Evolutionary conservation across 2,797 vertebrate genomes (phyloP).

Genomic region (Artibeus lituratus): DNA sequence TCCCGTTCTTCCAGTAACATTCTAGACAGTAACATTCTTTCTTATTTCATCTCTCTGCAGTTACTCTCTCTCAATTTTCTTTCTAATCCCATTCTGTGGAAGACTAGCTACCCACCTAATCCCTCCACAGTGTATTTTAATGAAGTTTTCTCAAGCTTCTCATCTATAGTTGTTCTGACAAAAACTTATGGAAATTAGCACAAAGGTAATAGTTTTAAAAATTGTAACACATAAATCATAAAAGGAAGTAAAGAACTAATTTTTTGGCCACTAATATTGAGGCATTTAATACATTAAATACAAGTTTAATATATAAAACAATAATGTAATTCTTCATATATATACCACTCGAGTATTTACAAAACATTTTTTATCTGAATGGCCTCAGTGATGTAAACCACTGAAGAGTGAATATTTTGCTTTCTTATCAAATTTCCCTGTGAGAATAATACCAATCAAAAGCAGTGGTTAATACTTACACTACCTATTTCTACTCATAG

Average conservation of each 20-base stretch:
- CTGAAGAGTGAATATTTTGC: neutral
- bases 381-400: neutral
- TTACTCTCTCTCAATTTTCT: neutral
- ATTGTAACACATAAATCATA: neutral
- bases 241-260: neutral
- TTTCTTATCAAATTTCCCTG: neutral
- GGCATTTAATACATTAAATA: neutral
- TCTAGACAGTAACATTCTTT: neutral
- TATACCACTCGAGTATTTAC: neutral
- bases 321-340: neutral
- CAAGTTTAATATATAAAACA: neutral
- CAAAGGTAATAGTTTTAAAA: neutral
- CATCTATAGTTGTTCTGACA: neutral
- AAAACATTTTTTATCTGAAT: constrained; percentile 27
- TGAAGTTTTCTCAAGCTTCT: neutral
- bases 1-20: neutral
- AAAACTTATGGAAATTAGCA: neutral
- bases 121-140: neutral
- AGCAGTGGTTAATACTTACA: neutral
- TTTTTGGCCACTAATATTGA: neutral
- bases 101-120: neutral
- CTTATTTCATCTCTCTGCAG: accelerated
- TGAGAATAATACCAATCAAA: neutral
- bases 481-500: neutral
- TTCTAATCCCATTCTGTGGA: neutral